Evolutionary conservation across 2,888 invertebrate genomes (phyloP).

Genomic region (Cylloceria caligata): DNA sequence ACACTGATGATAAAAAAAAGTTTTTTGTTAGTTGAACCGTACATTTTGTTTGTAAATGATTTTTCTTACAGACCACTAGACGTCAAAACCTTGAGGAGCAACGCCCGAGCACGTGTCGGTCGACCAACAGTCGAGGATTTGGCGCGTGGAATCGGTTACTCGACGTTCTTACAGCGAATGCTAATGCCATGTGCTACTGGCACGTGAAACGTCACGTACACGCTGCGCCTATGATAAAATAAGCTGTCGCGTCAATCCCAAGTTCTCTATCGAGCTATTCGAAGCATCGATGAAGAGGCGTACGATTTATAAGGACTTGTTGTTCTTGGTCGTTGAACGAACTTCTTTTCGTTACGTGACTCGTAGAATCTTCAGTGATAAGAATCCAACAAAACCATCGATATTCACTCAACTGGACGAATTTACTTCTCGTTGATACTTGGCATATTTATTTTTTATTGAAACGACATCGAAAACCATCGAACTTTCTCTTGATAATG

Average conservation of each 20-base stretch:
- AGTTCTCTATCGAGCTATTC: not conserved
- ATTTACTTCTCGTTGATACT: too few relatives aligned
- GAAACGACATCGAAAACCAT: not conserved
- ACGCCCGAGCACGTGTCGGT: conserved; percentile 76
- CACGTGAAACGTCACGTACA: conserved; percentile 25
- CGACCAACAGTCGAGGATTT: conserved; percentile 44
- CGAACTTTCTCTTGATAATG: not conserved
- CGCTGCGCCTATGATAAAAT: conserved; percentile 3
- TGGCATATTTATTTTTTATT: not conserved
- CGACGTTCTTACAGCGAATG: conserved; percentile 18
- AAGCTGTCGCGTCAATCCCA: not conserved
- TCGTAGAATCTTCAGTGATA: not conserved
- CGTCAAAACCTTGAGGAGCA: conserved; percentile 49
- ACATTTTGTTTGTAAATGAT: conserved; percentile 9
- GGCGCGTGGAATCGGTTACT: conserved; percentile 28
- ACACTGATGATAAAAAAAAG: not conserved
- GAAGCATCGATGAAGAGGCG: conserved; percentile 2
- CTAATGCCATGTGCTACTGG: conserved; percentile 44
- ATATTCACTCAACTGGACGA: too few relatives aligned
- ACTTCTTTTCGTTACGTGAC: not conserved
- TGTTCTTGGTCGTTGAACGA: not conserved
- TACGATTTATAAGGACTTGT: not conserved
- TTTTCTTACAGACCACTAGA: conserved; percentile 39
- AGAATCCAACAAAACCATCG: too few relatives aligned
- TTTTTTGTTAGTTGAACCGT: not conserved